Conservation (phyloP, 2,113 vertebrate genomes). For the pig (Sus scrofa) region DNA sequence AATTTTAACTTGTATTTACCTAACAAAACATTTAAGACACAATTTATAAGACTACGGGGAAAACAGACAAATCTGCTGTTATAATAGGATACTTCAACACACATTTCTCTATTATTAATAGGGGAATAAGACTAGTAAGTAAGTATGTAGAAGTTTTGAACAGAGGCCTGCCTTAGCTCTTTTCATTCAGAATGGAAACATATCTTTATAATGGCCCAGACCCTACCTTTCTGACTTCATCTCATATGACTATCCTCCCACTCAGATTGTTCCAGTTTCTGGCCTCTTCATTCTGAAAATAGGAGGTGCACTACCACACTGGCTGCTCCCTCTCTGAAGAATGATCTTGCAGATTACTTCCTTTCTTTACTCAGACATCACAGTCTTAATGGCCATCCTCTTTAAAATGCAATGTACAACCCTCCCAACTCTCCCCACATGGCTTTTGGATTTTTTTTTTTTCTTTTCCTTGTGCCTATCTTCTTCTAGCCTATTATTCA, state of each 20-base stretch:
- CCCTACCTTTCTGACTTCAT: neutral
- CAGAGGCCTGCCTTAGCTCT: neutral
- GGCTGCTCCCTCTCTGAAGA: neutral
- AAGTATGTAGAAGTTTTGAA: neutral
- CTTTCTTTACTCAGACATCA: neutral
- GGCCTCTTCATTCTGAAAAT: neutral
- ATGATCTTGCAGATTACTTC: neutral
- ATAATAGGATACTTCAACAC: neutral
- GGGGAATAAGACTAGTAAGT: neutral
- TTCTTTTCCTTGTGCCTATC: neutral
- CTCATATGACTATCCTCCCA: neutral
- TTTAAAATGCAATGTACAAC: neutral
- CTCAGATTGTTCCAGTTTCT: neutral
- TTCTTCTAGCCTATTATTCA: neutral
- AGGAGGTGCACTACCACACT: neutral
- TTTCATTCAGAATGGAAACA: constrained; percentile 11
- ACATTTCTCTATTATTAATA: neutral
- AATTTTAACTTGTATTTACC: neutral
- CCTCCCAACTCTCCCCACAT: neutral
- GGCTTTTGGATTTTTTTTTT: too few species aligned
- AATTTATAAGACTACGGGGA: neutral
- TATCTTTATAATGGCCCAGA: neutral
- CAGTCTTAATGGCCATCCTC: neutral
- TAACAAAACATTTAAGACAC: constrained; percentile 10
- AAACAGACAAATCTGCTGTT: neutral